Percentiles rank a stretch among this genome's conserved stretches.
phyloP scores from a whole-genome alignment of 2,888 invertebrate genomes.

The Leistus spinibarbis region DNA sequence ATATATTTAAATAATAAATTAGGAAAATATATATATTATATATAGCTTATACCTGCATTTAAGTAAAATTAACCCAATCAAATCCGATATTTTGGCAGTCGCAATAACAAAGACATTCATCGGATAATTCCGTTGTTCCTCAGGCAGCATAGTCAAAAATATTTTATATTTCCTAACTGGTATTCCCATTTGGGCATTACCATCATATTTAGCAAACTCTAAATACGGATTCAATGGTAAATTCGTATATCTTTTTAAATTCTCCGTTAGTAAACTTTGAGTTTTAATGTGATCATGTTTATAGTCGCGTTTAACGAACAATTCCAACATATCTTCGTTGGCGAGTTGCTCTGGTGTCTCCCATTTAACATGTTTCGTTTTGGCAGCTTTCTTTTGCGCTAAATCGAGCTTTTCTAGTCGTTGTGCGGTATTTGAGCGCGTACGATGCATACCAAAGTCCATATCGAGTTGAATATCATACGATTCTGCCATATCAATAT shows the following conservation, averaged over 20 bases:
- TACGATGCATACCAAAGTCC: slow-evolving; percentile 64
- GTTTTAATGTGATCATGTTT: slow-evolving; percentile 47
- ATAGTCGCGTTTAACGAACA: slow-evolving; percentile 63
- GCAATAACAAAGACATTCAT: slow-evolving; percentile 80
- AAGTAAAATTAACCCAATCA: slow-evolving; percentile 92
- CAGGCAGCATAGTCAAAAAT: slow-evolving; percentile 85
- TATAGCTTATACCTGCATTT: slow-evolving; percentile 67
- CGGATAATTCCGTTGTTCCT: slow-evolving; percentile 82
- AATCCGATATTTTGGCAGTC: slow-evolving; percentile 84
- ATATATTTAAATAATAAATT: too few relatives aligned
- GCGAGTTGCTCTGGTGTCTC: slow-evolving; percentile 62
- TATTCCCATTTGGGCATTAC: slow-evolving; percentile 79
- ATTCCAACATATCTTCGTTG: slow-evolving; percentile 64
- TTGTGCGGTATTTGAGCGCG: slow-evolving; percentile 87
- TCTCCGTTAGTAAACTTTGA: slow-evolving; percentile 73
- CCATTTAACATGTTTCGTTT: slow-evolving; percentile 78
- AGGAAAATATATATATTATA: background rate
- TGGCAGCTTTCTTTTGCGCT: slow-evolving; percentile 79
- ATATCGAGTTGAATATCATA: slow-evolving; percentile 78
- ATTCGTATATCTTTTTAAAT: slow-evolving; percentile 76
- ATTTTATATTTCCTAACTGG: slow-evolving; percentile 86
- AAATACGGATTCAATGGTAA: slow-evolving; percentile 85
- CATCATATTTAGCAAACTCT: slow-evolving; percentile 91
- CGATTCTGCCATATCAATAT: slow-evolving; percentile 69
- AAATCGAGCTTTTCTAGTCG: slow-evolving; percentile 88